Base-by-base conservation (phyloP, 2,888 invertebrate species). In the Drosophila affinis region DNA sequence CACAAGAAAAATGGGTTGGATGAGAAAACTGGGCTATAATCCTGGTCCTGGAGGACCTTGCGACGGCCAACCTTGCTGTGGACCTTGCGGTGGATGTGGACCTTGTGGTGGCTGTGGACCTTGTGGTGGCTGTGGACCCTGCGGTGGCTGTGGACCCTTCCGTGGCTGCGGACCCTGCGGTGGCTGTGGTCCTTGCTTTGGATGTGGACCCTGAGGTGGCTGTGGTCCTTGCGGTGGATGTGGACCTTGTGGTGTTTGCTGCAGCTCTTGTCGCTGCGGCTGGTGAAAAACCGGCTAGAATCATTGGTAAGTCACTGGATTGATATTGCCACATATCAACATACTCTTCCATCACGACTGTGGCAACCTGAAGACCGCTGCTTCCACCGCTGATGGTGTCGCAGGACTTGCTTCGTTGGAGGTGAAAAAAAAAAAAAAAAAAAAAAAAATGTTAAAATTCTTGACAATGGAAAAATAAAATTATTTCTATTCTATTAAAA, bases 181-280 rank as follows among this genome's bases (percentile, higher is more conserved):
- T 12, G 3, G 12, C 48, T 29, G 34, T 49, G 58, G 58, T 9
- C 14, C 59, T 12, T 54, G 54, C 54, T 39, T 48, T n/a, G 47
- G 47, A 6, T 59, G 59, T 17, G n/a, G 49, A 9, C 12, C 29
- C 0, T 32, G 12, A 2, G 51, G 51, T 6, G 59, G 51, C 5
- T 59, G 51, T 14, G 58, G 49, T n/a, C 14, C 34, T 14, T 34
- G 34, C 21, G 1, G 1, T 21, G 21, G 21, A 21, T 21, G 59
- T 10, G 68, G 69, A 1, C 69, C 69, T 0, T 68, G 60, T 45
- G 61, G 76, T 7, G 63, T 63, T 9, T 55, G 79, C 34, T 77
- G 74, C 54, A 59, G 63, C n/a, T 69, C 64, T 9, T 71, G 80
- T 46, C 68, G 59, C 2, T 69, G 65, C 44, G 65, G 65, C 39